Evolutionary conservation across 2,797 vertebrate species (phyloP).

Genomic region (Carcharodon carcharias): DNA sequence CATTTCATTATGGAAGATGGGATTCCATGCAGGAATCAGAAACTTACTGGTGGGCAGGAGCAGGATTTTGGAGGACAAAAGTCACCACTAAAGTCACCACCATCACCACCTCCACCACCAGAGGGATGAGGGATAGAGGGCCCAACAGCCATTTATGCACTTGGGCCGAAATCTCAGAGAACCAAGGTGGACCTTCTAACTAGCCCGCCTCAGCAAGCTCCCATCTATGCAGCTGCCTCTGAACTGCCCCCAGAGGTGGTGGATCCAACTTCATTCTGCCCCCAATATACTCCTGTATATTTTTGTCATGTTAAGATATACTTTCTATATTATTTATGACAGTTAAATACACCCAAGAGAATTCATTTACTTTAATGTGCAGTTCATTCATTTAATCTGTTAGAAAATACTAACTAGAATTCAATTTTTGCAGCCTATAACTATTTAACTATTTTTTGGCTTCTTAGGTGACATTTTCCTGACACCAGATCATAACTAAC

Average conservation of each 20-base stretch:
- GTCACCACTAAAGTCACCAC: background rate
- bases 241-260: no score
- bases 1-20: background rate
- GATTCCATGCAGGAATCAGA: background rate
- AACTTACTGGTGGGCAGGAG: background rate
- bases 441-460: background rate
- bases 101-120: no score
- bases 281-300: background rate
- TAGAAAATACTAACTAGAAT: background rate
- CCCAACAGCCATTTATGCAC: no score
- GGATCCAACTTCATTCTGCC: no score
- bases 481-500: background rate
- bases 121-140: no score
- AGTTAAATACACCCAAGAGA: background rate
- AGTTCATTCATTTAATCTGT: background rate
- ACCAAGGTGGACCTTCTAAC: no score
- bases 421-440: background rate
- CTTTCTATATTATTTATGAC: background rate
- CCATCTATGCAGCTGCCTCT: no score
- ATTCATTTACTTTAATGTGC: background rate
- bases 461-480: background rate
- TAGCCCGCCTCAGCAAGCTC: no score
- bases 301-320: slow-evolving; percentile 8
- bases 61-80: background rate
- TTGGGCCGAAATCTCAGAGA: no score